Percentiles rank a stretch among this genome's conserved stretches.
These are phyloP conservation scores for Caenorhabditis sp. DNA, from an alignment of 2,888 invertebrate species.

Conservation along the genomic window DNA sequence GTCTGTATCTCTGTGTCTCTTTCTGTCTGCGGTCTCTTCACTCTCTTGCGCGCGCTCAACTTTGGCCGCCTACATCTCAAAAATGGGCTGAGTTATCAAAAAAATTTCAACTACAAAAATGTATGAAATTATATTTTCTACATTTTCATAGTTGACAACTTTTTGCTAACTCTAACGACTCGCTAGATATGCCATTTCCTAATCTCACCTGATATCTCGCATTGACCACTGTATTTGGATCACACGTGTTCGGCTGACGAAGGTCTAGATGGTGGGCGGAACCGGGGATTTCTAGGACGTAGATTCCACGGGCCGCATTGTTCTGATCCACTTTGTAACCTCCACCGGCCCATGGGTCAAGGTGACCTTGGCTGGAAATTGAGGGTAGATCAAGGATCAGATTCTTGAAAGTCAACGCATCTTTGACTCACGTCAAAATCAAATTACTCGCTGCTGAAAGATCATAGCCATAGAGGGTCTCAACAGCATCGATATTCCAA, in stretches of 20 bases:
- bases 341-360: slow-evolving; percentile 85
- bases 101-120: no score
- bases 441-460: slow-evolving; percentile 71
- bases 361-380: slow-evolving; percentile 84
- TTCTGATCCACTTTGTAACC: slow-evolving; percentile 76
- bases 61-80: no score
- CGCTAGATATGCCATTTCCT: no score
- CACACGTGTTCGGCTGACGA: slow-evolving; percentile 79
- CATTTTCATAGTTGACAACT: no score
- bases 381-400: neutral
- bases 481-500: slow-evolving; percentile 70
- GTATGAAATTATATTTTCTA: no score
- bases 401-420: no score
- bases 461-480: slow-evolving; percentile 72
- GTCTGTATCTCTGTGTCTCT: no score
- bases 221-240: slow-evolving; percentile 76
- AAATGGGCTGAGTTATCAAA: no score
- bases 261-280: slow-evolving; percentile 83
- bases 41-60: no score
- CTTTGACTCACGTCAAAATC: slow-evolving; percentile 74
- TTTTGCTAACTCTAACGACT: no score
- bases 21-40: neutral
- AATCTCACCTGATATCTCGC: slow-evolving; percentile 64
- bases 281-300: slow-evolving; percentile 70
- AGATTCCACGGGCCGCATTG: slow-evolving; percentile 63